phyloP scores from a whole-genome alignment of 1,140 invertebrate species.

The Neodiprion pinetum region DNA sequence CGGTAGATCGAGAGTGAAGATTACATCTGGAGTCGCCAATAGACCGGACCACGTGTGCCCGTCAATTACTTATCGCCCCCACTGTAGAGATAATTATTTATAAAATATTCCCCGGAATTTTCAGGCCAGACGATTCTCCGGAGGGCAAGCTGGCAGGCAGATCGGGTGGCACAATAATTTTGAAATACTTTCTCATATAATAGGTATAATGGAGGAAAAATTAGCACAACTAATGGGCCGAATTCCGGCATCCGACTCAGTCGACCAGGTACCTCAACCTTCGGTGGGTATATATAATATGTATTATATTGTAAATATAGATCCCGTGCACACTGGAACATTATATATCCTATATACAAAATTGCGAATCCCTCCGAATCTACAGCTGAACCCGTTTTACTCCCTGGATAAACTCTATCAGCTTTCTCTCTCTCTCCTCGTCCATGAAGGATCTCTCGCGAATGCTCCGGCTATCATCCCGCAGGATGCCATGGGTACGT shows the following conservation, averaged over 20 bases:
- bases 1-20: not conserved
- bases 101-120: not conserved
- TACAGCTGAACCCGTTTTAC: no score
- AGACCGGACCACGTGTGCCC: not conserved
- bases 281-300: not conserved
- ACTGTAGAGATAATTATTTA: not conserved
- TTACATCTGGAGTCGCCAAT: not conserved
- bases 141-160: not conserved
- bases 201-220: constrained; percentile 13
- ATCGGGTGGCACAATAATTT: not conserved
- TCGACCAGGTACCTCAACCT: not conserved
- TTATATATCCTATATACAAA: not conserved
- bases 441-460: no score
- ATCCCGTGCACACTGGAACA: not conserved
- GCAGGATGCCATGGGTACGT: constrained; percentile 35
- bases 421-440: no score
- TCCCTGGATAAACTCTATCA: no score
- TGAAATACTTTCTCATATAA: constrained; percentile 9
- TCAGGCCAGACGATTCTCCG: not conserved
- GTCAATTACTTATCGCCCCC: not conserved
- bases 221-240: constrained; percentile 11
- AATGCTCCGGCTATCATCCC: no score
- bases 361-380: not conserved
- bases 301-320: not conserved
- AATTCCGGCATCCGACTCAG: not conserved